Evolutionary conservation across 1,140 invertebrate species (phyloP).

Genomic region (Penaeus chinensis): DNA sequence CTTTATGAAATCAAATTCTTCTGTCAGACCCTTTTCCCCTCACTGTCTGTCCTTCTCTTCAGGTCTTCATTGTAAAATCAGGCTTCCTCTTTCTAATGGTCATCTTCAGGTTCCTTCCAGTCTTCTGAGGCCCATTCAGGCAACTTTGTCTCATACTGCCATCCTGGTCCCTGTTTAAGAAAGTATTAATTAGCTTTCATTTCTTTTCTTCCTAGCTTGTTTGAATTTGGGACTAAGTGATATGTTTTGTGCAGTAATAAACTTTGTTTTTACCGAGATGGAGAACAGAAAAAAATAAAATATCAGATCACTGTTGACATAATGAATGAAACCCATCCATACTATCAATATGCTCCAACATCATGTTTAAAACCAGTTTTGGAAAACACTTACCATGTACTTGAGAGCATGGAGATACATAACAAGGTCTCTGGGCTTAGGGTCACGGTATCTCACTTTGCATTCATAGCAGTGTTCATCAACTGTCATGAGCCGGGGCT

Average conservation of each 20-base stretch:
- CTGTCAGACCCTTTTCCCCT: no score
- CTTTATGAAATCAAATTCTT: no score
- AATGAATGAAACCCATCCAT: neutral
- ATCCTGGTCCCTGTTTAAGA: constrained; percentile 50
- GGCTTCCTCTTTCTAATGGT: constrained; percentile 9
- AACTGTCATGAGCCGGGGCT: constrained; percentile 80
- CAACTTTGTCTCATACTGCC: constrained; percentile 62
- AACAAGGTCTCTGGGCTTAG: constrained; percentile 87
- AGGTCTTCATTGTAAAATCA: neutral
- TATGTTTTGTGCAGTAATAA: no score
- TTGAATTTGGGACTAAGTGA: neutral
- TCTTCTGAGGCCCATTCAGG: constrained; percentile 60
- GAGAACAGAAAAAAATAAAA: no score
- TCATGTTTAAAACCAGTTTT: neutral
- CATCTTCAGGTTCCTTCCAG: constrained; percentile 46
- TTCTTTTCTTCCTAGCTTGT: neutral
- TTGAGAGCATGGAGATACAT: constrained; percentile 97
- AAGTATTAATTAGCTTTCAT: neutral
- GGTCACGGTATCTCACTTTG: constrained; percentile 89
- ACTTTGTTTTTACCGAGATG: no score
- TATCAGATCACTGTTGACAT: no score
- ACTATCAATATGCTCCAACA: neutral
- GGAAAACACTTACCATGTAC: constrained; percentile 76
- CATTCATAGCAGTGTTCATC: constrained; percentile 94
- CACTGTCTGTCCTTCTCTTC: no score